Base-by-base conservation (phyloP, 2,113 vertebrate genomes). In the Eonycteris spelaea region DNA sequence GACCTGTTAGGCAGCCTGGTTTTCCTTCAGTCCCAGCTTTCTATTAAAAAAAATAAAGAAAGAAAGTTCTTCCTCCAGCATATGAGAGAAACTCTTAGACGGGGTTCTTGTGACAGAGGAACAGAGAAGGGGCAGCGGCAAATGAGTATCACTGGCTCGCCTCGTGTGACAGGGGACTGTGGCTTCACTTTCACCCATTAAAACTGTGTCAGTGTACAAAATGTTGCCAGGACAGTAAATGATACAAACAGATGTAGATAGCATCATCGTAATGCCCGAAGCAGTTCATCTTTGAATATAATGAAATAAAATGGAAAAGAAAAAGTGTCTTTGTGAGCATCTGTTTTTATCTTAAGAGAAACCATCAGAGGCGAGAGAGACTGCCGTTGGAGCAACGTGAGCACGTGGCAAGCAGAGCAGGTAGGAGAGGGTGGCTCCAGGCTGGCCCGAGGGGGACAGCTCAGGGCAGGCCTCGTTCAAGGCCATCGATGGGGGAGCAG, bases 141-240 rank as follows among this genome's bases (percentile, higher is more conserved):
- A 94, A 43, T 21, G 90, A 55, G 2, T 11, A 10, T 57, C 68
- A 19, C 2, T 15, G 10, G 67, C 15, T 28, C 0, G 13, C 43
- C 63, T 55, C 45, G n/a, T 63, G 51, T 5, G 51, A 78, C 10
- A 86, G 33, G 61, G 61, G 51, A 45, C 18, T 1, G 0, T 7
- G 14, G 78, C 43, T 73, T 79, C 71, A 33, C 61, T 63, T 90
- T 86, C 85, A 38, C 57, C 80, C 48, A 38, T 63, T 85, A 93
- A 87, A 94, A 86, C 35, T 68, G 79, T 38, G 43, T 83, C 40
- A 80, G 91, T 11, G 0, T 26, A 74, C 63, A 71, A 38, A 94
- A 45, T 73, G 78, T 95, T 86, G 96, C 91, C 95, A 96, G 68
- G 86, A 86, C 91, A 85, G 53, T 40, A 83, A 89, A 91, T 83